phyloP scores from a whole-genome alignment of 2,113 vertebrate species.

The Lucifuga dentata region DNA sequence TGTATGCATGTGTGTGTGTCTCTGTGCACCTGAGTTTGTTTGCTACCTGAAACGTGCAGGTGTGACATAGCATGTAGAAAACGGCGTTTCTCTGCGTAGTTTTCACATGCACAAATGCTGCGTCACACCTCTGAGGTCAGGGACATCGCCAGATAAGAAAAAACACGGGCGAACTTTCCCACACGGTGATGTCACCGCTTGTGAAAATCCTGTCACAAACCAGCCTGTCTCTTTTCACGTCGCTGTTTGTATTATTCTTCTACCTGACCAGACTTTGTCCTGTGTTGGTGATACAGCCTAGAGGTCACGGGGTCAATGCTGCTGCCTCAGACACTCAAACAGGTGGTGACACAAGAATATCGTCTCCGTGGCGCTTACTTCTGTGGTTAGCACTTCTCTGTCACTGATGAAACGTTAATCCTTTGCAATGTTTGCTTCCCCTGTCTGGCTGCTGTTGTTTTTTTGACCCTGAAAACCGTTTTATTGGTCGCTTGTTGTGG shows the following conservation, averaged over 20 bases:
- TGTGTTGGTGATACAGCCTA: slow-evolving; percentile 27
- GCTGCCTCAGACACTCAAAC: slow-evolving; percentile 13
- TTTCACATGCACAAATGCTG: slow-evolving; percentile 16
- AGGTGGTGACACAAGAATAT: neutral
- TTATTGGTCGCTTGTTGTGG: slow-evolving; percentile 36
- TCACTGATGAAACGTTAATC: slow-evolving; percentile 49
- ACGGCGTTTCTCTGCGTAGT: slow-evolving; percentile 26
- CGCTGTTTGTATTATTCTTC: neutral
- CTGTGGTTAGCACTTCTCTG: slow-evolving; percentile 49
- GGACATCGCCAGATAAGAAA: slow-evolving; percentile 62
- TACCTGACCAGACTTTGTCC: slow-evolving; percentile 40
- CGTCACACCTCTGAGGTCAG: slow-evolving; percentile 59
- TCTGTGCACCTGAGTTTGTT: neutral
- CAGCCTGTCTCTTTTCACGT: slow-evolving; percentile 37
- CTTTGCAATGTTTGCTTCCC: slow-evolving; percentile 57
- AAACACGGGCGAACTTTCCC: slow-evolving; percentile 65
- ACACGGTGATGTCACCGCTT: slow-evolving; percentile 65
- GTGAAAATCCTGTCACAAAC: slow-evolving; percentile 54
- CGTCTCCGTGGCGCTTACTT: slow-evolving; percentile 29
- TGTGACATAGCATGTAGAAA: slow-evolving; percentile 28
- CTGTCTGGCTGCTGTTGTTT: slow-evolving; percentile 55
- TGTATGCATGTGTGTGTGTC: slow-evolving; percentile 6
- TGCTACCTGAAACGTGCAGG: neutral
- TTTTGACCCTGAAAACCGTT: slow-evolving; percentile 51
- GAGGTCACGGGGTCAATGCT: neutral